These are phyloP conservation scores for Python bivittatus DNA, from an alignment of 2,113 vertebrate genomes.

Conservation along the genomic window DNA sequence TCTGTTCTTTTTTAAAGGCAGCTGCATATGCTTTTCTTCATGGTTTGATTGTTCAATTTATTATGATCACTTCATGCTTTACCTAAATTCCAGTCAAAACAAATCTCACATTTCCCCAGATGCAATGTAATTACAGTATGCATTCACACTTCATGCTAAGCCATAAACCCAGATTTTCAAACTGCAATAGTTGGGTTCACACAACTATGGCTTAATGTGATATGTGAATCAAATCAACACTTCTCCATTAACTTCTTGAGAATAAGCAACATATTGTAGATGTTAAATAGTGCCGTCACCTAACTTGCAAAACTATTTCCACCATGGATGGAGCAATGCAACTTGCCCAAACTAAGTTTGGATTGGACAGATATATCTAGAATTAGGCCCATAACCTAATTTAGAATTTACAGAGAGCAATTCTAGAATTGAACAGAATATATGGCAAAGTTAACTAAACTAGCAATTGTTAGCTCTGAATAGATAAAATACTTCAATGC, in stretches of 20 bases:
- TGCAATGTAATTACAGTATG: background rate
- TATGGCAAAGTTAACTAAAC: slow-evolving; percentile 29
- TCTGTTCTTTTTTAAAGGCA: background rate
- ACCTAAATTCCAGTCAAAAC: background rate
- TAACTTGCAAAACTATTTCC: background rate
- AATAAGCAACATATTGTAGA: background rate
- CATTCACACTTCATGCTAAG: background rate
- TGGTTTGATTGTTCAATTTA: slow-evolving; percentile 20
- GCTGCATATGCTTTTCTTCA: slow-evolving; percentile 16
- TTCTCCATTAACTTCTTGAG: background rate
- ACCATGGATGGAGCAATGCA: background rate
- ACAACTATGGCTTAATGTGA: background rate
- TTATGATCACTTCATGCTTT: background rate
- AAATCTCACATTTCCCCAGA: background rate
- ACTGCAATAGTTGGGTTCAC: background rate
- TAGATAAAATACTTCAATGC: slow-evolving; percentile 63
- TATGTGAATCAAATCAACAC: background rate
- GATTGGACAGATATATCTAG: background rate
- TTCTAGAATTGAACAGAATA: background rate
- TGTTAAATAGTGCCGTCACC: background rate
- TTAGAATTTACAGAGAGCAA: slow-evolving; percentile 36
- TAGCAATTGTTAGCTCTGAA: slow-evolving; percentile 53
- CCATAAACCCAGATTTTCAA: background rate
- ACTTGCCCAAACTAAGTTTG: background rate
- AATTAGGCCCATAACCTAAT: slow-evolving; percentile 31